These are phyloP conservation scores for Pteruthius melanotis DNA, from an alignment of 2,113 vertebrate species.

Conservation along the genomic window DNA sequence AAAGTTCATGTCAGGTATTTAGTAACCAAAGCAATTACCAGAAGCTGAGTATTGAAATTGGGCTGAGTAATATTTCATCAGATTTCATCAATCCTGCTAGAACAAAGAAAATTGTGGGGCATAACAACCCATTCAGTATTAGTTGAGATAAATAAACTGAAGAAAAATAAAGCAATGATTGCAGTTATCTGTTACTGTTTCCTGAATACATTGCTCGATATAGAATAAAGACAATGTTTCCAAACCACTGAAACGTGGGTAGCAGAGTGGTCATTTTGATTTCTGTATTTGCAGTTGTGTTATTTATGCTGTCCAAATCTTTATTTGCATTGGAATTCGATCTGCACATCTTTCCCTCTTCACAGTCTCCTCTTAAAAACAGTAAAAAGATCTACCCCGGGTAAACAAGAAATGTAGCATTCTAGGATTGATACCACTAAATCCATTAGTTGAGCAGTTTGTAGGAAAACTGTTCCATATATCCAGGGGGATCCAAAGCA, in stretches of 20 bases:
- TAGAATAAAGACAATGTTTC: neutral
- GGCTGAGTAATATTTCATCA: conserved; percentile 28
- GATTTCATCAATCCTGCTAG: neutral
- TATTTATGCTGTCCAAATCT: neutral
- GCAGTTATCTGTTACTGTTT: neutral
- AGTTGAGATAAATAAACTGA: neutral
- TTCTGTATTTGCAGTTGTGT: neutral
- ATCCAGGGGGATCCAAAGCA: neutral
- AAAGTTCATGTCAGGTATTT: conserved; percentile 51
- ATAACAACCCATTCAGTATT: neutral
- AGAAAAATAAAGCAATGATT: neutral
- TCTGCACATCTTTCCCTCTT: neutral
- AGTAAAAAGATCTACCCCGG: neutral
- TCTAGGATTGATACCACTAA: neutral
- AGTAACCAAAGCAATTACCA: conserved; percentile 67
- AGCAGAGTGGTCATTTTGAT: neutral
- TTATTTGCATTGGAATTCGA: fast-evolving
- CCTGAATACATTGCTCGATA: neutral
- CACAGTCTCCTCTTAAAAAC: neutral
- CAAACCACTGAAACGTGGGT: neutral
- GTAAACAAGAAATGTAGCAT: neutral
- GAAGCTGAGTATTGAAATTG: conserved; percentile 4
- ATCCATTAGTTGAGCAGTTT: neutral
- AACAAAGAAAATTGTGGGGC: neutral
- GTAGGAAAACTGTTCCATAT: neutral